phyloP scores from a whole-genome alignment of 2,797 vertebrate genomes.

The Dipus sagitta region DNA sequence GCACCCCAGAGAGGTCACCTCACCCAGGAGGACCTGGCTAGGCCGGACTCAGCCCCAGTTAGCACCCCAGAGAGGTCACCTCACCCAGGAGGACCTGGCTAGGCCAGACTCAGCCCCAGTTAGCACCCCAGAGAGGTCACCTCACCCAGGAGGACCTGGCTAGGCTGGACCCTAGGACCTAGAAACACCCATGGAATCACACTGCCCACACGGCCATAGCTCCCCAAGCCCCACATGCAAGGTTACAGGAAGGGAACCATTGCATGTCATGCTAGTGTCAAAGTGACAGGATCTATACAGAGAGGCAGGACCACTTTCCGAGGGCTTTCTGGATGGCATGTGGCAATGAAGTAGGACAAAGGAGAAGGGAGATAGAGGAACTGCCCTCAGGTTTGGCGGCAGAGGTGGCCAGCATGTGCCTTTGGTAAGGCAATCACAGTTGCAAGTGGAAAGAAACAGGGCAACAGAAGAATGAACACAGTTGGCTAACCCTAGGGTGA shows the following conservation, averaged over 20 bases:
- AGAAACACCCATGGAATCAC: neutral
- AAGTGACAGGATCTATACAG: neutral
- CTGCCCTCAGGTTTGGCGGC: neutral
- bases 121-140: neutral
- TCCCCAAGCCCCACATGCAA: neutral
- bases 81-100: too few relatives aligned
- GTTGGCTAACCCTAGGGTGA: neutral
- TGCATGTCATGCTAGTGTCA: fast-evolving
- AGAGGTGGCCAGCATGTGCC: neutral
- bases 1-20: neutral
- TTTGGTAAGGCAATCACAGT: neutral
- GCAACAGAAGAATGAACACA: neutral
- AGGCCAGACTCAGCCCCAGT: too few relatives aligned
- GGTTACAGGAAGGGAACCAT: fast-evolving
- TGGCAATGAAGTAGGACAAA: neutral
- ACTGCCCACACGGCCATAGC: fast-evolving
- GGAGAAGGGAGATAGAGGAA: neutral
- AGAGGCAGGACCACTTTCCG: fast-evolving
- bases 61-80: neutral
- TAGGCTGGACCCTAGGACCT: neutral
- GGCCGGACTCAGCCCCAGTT: too few relatives aligned
- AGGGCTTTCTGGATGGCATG: fast-evolving
- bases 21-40: too few relatives aligned
- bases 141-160: neutral
- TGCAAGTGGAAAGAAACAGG: neutral